Base-by-base conservation (phyloP, 2,113 vertebrate species). In the Hyla sarda region DNA sequence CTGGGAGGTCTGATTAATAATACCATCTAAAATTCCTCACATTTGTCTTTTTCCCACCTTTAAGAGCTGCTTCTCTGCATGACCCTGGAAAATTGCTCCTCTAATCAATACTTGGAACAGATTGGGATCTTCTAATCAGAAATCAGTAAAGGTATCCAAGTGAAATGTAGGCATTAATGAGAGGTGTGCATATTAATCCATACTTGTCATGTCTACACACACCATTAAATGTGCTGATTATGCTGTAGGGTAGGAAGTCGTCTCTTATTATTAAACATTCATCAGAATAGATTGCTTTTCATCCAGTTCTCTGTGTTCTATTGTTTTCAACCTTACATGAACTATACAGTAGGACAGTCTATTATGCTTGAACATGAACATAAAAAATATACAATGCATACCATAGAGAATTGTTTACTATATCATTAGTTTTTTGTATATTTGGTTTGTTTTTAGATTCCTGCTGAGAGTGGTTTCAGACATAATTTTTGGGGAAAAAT, bases 1-100 rank as follows among this genome's bases (percentile, higher is more conserved):
- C 83, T 76, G 83, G 76, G 83, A 84, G 56, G 50, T 23, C 73
- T 75, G 83, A 84, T 84, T 76, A 84, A 84, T 76, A 84, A 84
- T 84, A 12, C 73, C 21, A 60, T 75, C 54, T 84, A 65, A 73
- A 84, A 65, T 32, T 76, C 41, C 71, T 76, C 82, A 84, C 50
- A 84, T 84, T 76, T 76, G 50, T 84, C 28, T 65, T 48, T 77
- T 60, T 76, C 37, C n/a, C 25, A 65, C 41, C 72, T 76, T 84
- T 65, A 58, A 74, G 25, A 84, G 52, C 73, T 48, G 52, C n/a
- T 37, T 84, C 83, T 84, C 83, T 84, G 72, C 72, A 65, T 84
- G 83, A 84, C 83, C 83, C 73, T 76, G 56, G 56, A 23, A 84
- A 84, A 75, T 65, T 62, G 71, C 71, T 84, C 23, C 16, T 62